These are phyloP conservation scores for Ondatra zibethicus DNA, from an alignment of 2,113 vertebrate genomes.

Conservation along the genomic window DNA sequence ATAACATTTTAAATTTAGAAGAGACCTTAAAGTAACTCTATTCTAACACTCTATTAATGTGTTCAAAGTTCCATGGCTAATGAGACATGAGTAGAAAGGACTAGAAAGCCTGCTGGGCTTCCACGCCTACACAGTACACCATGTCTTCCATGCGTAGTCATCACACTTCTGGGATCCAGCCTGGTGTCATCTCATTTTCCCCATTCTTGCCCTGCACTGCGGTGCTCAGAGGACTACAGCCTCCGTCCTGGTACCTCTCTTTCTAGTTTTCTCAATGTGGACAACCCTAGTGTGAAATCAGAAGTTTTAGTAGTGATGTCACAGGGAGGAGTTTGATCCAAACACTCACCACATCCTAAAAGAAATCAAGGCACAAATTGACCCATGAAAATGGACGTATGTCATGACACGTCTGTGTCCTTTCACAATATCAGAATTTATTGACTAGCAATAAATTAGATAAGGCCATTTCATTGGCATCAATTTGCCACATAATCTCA, in stretches of 20 bases:
- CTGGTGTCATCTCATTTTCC: no score
- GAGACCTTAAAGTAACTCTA: background rate
- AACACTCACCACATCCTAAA: background rate
- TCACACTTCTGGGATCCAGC: accelerated
- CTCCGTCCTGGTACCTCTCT: background rate
- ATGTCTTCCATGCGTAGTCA: accelerated
- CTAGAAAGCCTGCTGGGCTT: background rate
- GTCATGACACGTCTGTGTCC: background rate
- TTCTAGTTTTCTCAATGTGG: background rate
- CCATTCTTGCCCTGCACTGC: background rate
- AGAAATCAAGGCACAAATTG: background rate
- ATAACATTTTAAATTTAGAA: background rate
- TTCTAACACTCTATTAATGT: background rate
- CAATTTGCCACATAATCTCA: background rate
- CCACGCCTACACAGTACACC: background rate
- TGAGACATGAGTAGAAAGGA: background rate
- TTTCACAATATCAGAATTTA: background rate
- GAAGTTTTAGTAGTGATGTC: background rate
- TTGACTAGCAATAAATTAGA: background rate
- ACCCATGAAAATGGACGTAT: background rate
- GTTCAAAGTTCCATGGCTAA: background rate
- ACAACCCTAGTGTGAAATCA: background rate
- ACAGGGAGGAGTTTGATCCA: background rate
- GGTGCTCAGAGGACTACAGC: no score
- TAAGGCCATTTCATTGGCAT: background rate